Evolutionary conservation across 2,888 invertebrate species (phyloP).

Genomic region (Stenodema calcarata): DNA sequence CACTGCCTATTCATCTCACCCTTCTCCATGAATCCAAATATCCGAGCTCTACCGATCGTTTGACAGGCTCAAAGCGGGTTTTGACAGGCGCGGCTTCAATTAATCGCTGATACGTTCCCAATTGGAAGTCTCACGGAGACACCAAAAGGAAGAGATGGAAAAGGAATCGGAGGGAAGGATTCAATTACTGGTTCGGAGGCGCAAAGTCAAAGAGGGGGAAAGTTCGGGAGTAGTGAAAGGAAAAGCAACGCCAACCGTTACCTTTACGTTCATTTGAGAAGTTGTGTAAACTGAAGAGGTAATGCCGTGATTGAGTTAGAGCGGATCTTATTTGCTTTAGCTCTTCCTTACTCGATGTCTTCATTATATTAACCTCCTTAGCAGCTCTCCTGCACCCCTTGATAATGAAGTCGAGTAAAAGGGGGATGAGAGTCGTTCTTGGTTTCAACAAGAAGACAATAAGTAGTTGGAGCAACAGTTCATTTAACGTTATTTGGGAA

Average conservation of each 20-base stretch:
- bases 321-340: conserved; percentile 24
- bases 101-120: not conserved
- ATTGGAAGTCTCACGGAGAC: not conserved
- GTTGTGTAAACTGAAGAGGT: conserved; percentile 26
- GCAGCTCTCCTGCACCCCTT: not conserved
- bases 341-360: not conserved
- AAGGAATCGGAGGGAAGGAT: not conserved
- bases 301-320: conserved; percentile 35
- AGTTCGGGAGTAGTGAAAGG: not conserved
- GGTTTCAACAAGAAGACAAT: not conserved
- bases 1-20: too few species aligned
- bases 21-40: too few species aligned
- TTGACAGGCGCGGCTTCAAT: not conserved
- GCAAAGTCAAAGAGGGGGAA: not conserved
- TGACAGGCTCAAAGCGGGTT: not conserved
- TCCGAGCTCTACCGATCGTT: not conserved
- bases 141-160: not conserved
- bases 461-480: not conserved
- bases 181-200: not conserved
- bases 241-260: not conserved
- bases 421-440: not conserved
- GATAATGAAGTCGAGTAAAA: not conserved
- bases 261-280: conserved; percentile 7
- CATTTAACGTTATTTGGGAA: too few species aligned
- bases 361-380: not conserved